These are phyloP conservation scores for Albula glossodonta DNA, from an alignment of 2,113 vertebrate species.

Conservation along the genomic window DNA sequence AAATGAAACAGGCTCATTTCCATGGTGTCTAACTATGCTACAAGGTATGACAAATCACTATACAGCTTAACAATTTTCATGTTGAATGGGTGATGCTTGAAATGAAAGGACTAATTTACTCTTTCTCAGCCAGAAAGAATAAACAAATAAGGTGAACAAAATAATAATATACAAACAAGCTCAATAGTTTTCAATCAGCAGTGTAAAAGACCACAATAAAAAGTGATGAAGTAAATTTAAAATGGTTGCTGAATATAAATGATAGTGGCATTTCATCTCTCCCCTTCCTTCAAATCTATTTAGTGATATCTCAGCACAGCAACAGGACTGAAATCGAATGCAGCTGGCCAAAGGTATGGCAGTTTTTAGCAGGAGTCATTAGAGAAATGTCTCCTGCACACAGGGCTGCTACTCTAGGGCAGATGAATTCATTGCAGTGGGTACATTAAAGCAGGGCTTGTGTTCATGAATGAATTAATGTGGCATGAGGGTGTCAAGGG, in stretches of 20 bases:
- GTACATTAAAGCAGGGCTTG: conserved; percentile 9
- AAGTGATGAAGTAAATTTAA: not conserved
- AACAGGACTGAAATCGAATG: conserved; percentile 33
- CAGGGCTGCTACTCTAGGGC: conserved; percentile 4
- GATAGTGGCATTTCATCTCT: conserved; percentile 23
- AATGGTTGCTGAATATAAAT: not conserved
- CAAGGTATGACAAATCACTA: too few species aligned
- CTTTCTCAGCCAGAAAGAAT: too few species aligned
- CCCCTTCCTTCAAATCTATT: conserved; percentile 11
- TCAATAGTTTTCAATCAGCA: too few species aligned
- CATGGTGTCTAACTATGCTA: too few species aligned
- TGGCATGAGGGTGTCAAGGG: conserved; percentile 18
- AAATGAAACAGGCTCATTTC: too few species aligned
- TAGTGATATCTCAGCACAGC: conserved; percentile 18
- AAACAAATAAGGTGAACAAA: too few species aligned
- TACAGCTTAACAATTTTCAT: too few species aligned
- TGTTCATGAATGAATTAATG: conserved; percentile 23
- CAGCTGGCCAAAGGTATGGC: conserved; percentile 19
- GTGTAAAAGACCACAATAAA: not conserved
- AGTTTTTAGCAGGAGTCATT: conserved; percentile 30
- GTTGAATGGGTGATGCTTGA: too few species aligned
- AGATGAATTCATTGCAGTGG: conserved; percentile 27
- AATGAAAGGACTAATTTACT: too few species aligned
- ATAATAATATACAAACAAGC: too few species aligned
- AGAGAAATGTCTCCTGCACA: conserved; percentile 23